Evolutionary conservation across 2,888 invertebrate species (phyloP), one percentile per base, ranked within the genome.

Genomic region (Leistus spinibarbis): DNA sequence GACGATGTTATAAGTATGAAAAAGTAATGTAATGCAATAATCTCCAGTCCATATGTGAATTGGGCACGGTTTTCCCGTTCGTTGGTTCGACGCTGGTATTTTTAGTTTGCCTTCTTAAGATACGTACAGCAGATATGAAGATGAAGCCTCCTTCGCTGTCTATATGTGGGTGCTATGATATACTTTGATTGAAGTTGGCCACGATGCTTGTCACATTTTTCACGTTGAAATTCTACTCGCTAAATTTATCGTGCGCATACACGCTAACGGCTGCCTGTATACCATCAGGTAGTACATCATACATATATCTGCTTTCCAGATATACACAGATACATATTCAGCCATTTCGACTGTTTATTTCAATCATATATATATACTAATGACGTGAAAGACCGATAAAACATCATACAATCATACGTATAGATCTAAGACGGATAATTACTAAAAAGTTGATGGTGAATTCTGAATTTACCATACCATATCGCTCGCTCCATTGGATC

Each of bases 201-300:
- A 23, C 64, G 71, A 71, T 63, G 54, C 40, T 64, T 54, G 54
- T 53, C 54, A 54, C 19, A 71, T 71, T 63, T 71, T 71, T 71
- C 71, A 71, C 54, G 4, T 22, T 10, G 22, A 27, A 54, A 64
- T 57, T 69, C 27, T 69, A 69, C 57, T 67, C 60, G 69, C 69
- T 69, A 57, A 69, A 69, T 69, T 69, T 69, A 69, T 69, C 69
- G 69, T 60, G 7, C 56, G 60, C 57, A 60, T 69, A 69, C 69
- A 69, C 57, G 40, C 40, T 40, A 40, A 40, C 40, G 40, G 40
- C 40, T 40, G 40, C 3, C n/a, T n/a, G n/a, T n/a, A n/a, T n/a
- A n/a, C n/a, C n/a, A n/a, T n/a, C n/a, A n/a, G n/a, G n/a, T n/a
- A 40, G 40, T 40, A 40, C 40, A n/a, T n/a, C n/a, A n/a, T n/a